Base-by-base conservation (phyloP, 2,888 invertebrate species). In the Perizoma flavofasciatum region DNA sequence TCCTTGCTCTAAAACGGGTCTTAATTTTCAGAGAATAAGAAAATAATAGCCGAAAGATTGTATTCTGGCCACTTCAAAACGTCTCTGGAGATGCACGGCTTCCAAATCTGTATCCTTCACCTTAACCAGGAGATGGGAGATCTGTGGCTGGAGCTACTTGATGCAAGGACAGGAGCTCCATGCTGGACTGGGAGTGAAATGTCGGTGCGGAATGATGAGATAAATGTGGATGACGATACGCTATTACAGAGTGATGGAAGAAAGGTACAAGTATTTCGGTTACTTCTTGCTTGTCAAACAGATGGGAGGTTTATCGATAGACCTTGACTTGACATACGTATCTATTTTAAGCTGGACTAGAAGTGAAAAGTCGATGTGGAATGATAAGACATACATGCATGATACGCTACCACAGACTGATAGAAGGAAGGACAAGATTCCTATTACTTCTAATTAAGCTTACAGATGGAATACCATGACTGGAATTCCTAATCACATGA, bases 81-180 rank as follows among this genome's bases (percentile, higher is more conserved):
- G 0, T 96, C 97, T 0, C 80, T 97, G 48, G 95, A 97, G 74
- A 96, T 96, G 93, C 94, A 95, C 55, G 97, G 97, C 6, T 92
- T 97, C 70, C 95, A 96, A 67, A 90, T 98, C 34, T 95, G 96
- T 9, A 69, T 97, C 11, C 73, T 96, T 7, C 93, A 94, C 67
- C 75, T 95, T 7, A 86, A 84, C 8, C 82, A 92, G 55, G 74
- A 81, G 2, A 70, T 86, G 37, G 86, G 89, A 22, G 82, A 83
- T 4, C 64, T 86, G 0, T 93, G 95, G 83, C 63, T 95, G 59
- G 74, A 85, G 5, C 89, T 93, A 47, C 83, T 96, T 32, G 95
- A 96, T 73, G 88, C 86, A 4, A 83, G 89, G 7, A 94, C 95
- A 0, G 82, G 83, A 22, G 94, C 94, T 1, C 89, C 93, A 6